Base-by-base conservation (phyloP, 2,888 invertebrate genomes). In the Troides aeacus region DNA sequence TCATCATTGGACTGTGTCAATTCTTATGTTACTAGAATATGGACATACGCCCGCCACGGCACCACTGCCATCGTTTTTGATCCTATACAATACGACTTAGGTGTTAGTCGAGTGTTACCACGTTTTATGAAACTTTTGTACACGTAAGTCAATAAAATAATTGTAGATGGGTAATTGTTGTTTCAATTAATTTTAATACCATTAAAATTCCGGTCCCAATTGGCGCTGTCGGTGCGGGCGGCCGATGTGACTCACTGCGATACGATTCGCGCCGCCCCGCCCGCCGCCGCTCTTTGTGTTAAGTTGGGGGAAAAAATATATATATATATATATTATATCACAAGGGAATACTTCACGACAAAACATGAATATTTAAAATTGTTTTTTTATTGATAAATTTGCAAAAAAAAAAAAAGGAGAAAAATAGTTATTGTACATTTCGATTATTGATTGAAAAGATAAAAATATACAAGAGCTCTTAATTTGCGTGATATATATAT, bases 1-100 rank as follows among this genome's bases (percentile, higher is more conserved):
- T 89, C 83, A 83, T 86, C 88, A 90, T 83, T 89, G 92, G 94
- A 94, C 93, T 94, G 94, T 93, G 94, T 94, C 94, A 93, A 93
- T 94, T 94, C 94, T 94, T 93, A 89, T 93, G 84, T 87, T 92
- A 89, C 93, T 94, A 94, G 94, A 94, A 94, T 94, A 85, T 93
- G 87, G 92, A 93, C 94, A 94, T 94, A 92, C 84, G 92, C 85
- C 92, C 91, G 84, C 87, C 89, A 87, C 87, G 78, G 85, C 84
- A 81, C 39, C 87, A 90, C 90, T 90, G 89, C 89, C 89, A 86
- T 81, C 85, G 80, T 80, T 74, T 77, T 78, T 75, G 75, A 72
- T 71, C 67, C 10, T 72, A 76, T 79, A 75, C 82, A 75, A 80
- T 81, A 75, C 85, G 39, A 39, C 10, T 7, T 7, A 10, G 10